phyloP scores from a whole-genome alignment of 2,888 invertebrate species.

The Zonitis immaculata region DNA sequence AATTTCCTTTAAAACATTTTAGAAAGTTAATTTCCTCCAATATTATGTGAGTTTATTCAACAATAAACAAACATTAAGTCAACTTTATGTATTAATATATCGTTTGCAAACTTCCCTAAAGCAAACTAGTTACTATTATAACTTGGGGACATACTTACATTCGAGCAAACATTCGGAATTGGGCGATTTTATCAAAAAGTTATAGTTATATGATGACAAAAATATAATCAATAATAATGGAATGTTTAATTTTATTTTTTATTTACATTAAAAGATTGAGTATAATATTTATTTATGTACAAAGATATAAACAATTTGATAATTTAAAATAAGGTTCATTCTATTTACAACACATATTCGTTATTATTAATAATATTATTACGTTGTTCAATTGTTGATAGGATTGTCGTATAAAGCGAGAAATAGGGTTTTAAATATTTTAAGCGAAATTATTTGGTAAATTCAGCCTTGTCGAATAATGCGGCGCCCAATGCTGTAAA shows the following conservation, averaged over 20 bases:
- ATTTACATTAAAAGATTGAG: conserved; percentile 33
- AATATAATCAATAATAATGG: background rate
- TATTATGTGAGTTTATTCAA: conserved; percentile 6
- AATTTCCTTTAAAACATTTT: too few relatives aligned
- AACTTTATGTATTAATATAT: conserved; percentile 32
- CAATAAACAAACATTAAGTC: conserved; percentile 22
- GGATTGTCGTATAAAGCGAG: conserved; percentile 38
- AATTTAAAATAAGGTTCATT: conserved; percentile 34
- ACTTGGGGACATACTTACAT: conserved; percentile 33
- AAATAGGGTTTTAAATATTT: conserved; percentile 13
- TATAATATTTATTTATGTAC: too few relatives aligned
- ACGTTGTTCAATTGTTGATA: conserved; percentile 32
- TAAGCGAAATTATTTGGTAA: conserved; percentile 38
- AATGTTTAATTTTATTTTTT: conserved; percentile 16
- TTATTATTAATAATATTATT: too few relatives aligned
- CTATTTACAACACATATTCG: conserved; percentile 33
- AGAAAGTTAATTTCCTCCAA: background rate
- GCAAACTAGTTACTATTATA: conserved; percentile 33
- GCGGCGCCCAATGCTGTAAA: conserved; percentile 34
- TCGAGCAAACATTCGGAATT: conserved; percentile 29
- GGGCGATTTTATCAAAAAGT: too few relatives aligned
- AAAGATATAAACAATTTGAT: conserved; percentile 39
- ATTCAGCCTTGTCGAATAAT: conserved; percentile 37
- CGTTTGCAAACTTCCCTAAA: conserved; percentile 30
- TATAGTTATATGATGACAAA: too few relatives aligned